phyloP scores from a whole-genome alignment of 1,140 invertebrate species.

The Penaeus vannamei region DNA sequence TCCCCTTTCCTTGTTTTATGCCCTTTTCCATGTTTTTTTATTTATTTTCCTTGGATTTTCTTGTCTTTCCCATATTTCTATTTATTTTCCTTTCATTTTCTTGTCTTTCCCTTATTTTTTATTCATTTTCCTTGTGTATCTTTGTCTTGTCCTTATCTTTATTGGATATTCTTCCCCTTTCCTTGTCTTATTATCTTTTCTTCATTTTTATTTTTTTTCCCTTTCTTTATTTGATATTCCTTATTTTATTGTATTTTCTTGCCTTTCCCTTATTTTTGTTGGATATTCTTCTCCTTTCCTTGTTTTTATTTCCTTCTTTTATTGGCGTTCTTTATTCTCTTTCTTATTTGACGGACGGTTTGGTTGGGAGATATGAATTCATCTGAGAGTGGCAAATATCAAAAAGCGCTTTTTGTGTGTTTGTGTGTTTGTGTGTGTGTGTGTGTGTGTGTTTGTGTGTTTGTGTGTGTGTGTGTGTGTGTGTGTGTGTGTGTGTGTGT shows the following conservation, averaged over 20 bases:
- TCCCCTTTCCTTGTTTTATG: not conserved
- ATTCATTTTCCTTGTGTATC: not conserved
- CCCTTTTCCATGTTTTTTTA: too few species aligned
- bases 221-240: not conserved
- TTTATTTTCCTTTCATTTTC: not conserved
- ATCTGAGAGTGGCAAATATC: not conserved
- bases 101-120: not conserved
- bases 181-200: not conserved
- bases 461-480: too few species aligned
- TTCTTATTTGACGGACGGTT: not conserved
- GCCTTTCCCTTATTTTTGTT: not conserved
- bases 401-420: too few species aligned
- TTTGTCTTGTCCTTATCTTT: not conserved
- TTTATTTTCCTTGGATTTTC: not conserved
- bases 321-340: not conserved
- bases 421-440: too few species aligned
- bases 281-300: not conserved
- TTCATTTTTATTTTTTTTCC: too few species aligned
- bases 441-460: too few species aligned
- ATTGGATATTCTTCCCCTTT: not conserved
- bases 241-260: not conserved
- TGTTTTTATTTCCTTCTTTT: not conserved
- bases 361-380: not conserved
- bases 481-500: too few species aligned
- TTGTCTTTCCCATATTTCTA: not conserved